Conservation (phyloP, 2,797 vertebrate genomes). For the Urocyon cinereoargenteus region DNA sequence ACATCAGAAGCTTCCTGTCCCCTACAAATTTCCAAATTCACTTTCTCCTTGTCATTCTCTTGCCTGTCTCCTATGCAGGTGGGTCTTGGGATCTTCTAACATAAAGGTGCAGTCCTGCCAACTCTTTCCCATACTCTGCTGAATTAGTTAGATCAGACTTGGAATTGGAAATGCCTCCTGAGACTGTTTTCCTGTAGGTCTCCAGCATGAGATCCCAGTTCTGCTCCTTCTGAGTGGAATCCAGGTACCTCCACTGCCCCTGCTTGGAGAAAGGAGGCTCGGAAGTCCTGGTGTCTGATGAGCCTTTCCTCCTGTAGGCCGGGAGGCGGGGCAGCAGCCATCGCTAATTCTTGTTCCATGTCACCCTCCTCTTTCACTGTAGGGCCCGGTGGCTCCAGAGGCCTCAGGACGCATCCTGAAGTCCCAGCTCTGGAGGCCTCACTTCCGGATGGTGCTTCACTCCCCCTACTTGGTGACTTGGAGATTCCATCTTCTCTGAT, state of each 20-base stretch:
- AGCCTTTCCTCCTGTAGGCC: conserved; percentile 1
- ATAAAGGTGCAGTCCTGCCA: no score
- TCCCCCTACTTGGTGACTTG: background rate
- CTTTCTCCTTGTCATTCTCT: conserved; percentile 82
- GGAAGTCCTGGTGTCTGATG: conserved; percentile 45
- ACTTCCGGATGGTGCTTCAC: background rate
- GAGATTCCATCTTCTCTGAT: conserved; percentile 40
- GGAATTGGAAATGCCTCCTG: no score
- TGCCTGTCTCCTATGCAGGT: conserved; percentile 59
- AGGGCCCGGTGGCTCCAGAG: conserved; percentile 16
- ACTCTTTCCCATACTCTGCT: no score
- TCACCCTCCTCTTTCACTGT: conserved; percentile 76
- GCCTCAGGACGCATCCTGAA: background rate
- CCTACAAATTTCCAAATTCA: conserved; percentile 75
- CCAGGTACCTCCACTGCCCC: no score
- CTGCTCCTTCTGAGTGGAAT: no score
- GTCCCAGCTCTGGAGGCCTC: conserved; percentile 26
- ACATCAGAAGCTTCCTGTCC: conserved; percentile 53
- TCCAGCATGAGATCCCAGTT: no score
- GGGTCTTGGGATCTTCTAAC: no score
- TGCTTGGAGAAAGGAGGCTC: conserved; percentile 38
- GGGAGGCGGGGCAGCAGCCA: conserved; percentile 48
- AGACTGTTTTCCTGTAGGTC: no score
- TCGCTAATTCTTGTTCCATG: conserved; percentile 3
- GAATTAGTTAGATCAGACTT: no score